Conservation (phyloP, 1,140 invertebrate genomes). For the Polypedilum vanderplanki region DNA sequence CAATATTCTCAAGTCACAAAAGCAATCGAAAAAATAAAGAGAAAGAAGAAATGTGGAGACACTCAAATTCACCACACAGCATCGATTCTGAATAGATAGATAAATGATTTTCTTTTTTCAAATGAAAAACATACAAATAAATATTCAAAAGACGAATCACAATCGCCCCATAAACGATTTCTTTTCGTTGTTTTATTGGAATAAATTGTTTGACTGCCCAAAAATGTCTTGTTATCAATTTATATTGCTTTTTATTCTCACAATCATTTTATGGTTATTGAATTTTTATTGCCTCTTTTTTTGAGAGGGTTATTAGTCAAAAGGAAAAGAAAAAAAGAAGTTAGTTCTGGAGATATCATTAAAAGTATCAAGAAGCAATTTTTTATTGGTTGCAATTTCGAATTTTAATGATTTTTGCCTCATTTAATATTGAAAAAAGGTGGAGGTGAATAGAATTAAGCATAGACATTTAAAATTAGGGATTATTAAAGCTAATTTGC, state of each 20-base stretch:
- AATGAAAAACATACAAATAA: neutral
- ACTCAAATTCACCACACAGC: neutral
- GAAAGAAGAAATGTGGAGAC: neutral
- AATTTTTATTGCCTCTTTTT: constrained; percentile 22
- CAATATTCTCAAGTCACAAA: neutral
- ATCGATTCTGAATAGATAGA: neutral
- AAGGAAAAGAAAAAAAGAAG: no score
- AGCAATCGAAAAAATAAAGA: neutral
- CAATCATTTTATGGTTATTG: constrained; percentile 29
- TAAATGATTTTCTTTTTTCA: neutral
- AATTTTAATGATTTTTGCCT: no score
- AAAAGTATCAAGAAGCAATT: no score
- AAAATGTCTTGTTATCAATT: constrained; percentile 7
- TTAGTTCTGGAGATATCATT: no score
- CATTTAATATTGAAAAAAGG: no score
- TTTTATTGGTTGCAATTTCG: no score
- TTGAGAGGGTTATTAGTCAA: neutral
- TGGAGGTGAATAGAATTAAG: no score
- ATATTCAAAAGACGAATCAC: constrained; percentile 3
- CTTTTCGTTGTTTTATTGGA: neutral
- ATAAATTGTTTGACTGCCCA: constrained; percentile 9
- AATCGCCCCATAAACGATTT: neutral
- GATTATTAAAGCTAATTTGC: no score
- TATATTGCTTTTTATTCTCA: constrained; percentile 11
- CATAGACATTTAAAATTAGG: no score